Conservation (phyloP, 1,140 invertebrate genomes). For the Cecropterus lyciades region DNA sequence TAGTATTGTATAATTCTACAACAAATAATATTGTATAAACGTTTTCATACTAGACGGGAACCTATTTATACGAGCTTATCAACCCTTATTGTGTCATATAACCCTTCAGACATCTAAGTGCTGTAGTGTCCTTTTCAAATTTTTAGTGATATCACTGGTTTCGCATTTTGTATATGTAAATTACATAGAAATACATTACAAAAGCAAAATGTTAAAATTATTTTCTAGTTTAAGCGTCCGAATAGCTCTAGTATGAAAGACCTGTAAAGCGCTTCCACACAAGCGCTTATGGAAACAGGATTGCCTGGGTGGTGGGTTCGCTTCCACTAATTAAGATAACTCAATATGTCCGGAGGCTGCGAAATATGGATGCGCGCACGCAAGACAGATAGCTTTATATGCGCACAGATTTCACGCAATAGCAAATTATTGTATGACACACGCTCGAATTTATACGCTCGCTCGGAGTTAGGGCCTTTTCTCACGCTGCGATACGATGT, state of each 20-base stretch:
- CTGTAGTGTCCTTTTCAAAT: no score
- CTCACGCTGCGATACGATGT: slow-evolving; percentile 35
- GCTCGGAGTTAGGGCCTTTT: slow-evolving; percentile 33
- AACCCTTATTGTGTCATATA: no score
- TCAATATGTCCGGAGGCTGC: slow-evolving; percentile 68
- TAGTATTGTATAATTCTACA: no score
- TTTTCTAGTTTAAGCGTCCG: neutral
- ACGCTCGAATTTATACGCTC: slow-evolving; percentile 40
- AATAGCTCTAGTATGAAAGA: slow-evolving; percentile 15
- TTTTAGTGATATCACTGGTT: no score
- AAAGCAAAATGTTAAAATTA: no score
- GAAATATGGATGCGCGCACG: slow-evolving; percentile 68
- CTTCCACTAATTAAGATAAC: slow-evolving; percentile 77
- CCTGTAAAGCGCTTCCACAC: slow-evolving; percentile 21
- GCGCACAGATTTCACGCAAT: slow-evolving; percentile 48
- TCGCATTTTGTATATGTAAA: no score
- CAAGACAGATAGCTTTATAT: slow-evolving; percentile 60
- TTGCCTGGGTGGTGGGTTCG: slow-evolving; percentile 55
- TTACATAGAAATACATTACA: no score
- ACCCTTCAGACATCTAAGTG: no score
- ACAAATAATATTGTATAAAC: no score
- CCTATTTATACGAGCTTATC: no score
- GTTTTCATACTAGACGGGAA: no score
- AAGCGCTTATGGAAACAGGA: slow-evolving; percentile 44
- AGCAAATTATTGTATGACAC: slow-evolving; percentile 60